Evolutionary conservation across 1,140 invertebrate genomes (phyloP).

Genomic region (Drosophila pectinifera): DNA sequence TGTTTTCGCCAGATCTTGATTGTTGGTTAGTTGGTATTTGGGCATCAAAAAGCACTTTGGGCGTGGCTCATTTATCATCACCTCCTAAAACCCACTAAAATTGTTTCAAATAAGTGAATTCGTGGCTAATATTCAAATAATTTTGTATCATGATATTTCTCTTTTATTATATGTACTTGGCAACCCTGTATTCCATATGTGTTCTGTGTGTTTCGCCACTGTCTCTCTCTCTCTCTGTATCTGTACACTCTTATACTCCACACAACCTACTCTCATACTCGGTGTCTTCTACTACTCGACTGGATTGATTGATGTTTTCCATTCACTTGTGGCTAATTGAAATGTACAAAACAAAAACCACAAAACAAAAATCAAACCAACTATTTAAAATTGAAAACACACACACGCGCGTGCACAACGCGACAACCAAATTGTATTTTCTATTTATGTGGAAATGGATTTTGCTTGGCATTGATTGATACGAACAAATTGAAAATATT

Average conservation of each 20-base stretch:
- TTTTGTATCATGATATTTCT: slow-evolving; percentile 35
- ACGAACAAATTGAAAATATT: slow-evolving; percentile 50
- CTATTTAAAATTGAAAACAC: slow-evolving; percentile 50
- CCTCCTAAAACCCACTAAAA: slow-evolving; percentile 22
- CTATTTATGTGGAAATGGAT: slow-evolving; percentile 60
- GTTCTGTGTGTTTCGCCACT: slow-evolving; percentile 44
- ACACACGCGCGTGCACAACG: slow-evolving; percentile 15
- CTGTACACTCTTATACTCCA: slow-evolving; percentile 39
- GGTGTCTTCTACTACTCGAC: slow-evolving; percentile 39
- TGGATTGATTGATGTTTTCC: slow-evolving; percentile 58
- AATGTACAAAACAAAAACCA: slow-evolving; percentile 38
- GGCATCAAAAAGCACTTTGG: slow-evolving; percentile 38
- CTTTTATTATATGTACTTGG: slow-evolving; percentile 50
- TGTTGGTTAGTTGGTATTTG: slow-evolving; percentile 3
- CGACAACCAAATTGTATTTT: slow-evolving; percentile 27
- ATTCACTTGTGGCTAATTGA: slow-evolving; percentile 59
- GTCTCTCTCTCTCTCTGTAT: slow-evolving; percentile 14
- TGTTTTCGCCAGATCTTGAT: neutral
- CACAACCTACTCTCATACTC: slow-evolving; percentile 48
- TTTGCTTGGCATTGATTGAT: slow-evolving; percentile 64
- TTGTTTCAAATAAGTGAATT: slow-evolving; percentile 3
- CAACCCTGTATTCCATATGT: slow-evolving; percentile 41
- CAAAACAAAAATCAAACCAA: slow-evolving; percentile 34
- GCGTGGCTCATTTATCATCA: slow-evolving; percentile 31
- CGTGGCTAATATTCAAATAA: slow-evolving; percentile 39